These are phyloP conservation scores for Cotesia chilonis DNA, from an alignment of 1,140 invertebrate genomes.

Conservation along the genomic window DNA sequence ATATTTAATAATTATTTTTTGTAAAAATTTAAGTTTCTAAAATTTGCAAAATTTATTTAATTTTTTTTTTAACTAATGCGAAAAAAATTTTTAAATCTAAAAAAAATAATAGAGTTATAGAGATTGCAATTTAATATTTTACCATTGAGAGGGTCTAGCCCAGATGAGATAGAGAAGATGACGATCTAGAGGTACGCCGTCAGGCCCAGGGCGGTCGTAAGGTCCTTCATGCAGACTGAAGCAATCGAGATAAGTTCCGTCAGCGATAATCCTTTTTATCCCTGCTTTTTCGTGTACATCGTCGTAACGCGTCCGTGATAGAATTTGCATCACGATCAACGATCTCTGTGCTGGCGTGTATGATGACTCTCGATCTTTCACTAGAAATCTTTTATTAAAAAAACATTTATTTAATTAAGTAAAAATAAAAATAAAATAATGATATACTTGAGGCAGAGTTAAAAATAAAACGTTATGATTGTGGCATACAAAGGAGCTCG, in stretches of 20 bases:
- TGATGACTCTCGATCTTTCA: conserved; percentile 84
- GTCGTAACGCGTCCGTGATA: conserved; percentile 82
- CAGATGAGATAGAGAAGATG: conserved; percentile 88
- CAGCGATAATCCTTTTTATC: conserved; percentile 87
- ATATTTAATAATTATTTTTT: neutral
- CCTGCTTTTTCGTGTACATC: conserved; percentile 77
- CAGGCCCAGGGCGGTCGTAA: conserved; percentile 74
- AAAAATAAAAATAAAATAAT: neutral
- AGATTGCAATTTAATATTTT: conserved; percentile 22
- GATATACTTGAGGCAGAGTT: neutral
- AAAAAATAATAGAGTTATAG: neutral
- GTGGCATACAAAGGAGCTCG: no score
- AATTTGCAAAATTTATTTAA: no score
- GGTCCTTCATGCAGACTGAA: conserved; percentile 92
- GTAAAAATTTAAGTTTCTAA: no score
- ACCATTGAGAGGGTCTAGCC: conserved; percentile 85
- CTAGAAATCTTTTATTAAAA: conserved; percentile 77
- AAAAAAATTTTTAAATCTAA: neutral
- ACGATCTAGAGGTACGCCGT: conserved; percentile 76
- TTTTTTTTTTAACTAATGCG: no score
- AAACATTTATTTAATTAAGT: conserved; percentile 33
- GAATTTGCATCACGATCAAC: conserved; percentile 92
- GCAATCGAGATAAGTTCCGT: conserved; percentile 85
- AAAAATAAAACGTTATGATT: neutral
- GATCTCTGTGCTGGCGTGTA: conserved; percentile 90